Evolutionary conservation across 2,113 vertebrate genomes (phyloP), one percentile per base, ranked within the genome.

Genomic region (Aptenodytes forsteri): DNA sequence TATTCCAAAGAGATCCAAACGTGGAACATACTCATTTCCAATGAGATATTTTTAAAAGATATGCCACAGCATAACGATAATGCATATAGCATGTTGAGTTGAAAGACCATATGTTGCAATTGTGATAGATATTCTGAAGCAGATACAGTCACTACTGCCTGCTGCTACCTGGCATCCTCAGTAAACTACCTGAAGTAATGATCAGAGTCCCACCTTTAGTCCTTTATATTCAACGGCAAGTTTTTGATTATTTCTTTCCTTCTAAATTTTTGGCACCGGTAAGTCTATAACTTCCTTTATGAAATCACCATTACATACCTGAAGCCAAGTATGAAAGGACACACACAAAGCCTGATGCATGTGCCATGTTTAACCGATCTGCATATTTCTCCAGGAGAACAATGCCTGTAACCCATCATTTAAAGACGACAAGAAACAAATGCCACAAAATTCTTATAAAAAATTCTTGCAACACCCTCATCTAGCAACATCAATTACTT

Each of bases 401-500:
- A 62, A 42, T 73, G 54, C 73, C 38, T 77, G 70, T n/a, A 90
- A 54, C 11, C 47, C 6, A 2, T 77, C 69, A 92, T 90, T 95
- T 73, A 77, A 92, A 97, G 90, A 90, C 30, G 77, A 32, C 62
- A 80, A 87, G 27, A 84, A 97, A 94, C 85, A 94, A 95, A 78
- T 86, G 40, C 54, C 91, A 85, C 66, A 87, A 54, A 61, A 77
- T 55, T 83, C 15, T 73, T 62, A 87, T 15, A 94, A 94, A 96
- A 97, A 95, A 59, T 54, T 36, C 32, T 88, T 73, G 82, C 23
- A 76, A 84, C 21, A 62, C 21, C 23, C 58, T 94, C 8, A 93
- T 94, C 93, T 81, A 97, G 93, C 56, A 95, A 78, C 64, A 94
- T 93, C 91, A 97, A 47, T 95, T 91, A 89, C 64, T 78, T 84